Evolutionary conservation across 2,113 vertebrate genomes (phyloP), one percentile per base, ranked within the genome.

Genomic region (Leptobrachium leishanense): DNA sequence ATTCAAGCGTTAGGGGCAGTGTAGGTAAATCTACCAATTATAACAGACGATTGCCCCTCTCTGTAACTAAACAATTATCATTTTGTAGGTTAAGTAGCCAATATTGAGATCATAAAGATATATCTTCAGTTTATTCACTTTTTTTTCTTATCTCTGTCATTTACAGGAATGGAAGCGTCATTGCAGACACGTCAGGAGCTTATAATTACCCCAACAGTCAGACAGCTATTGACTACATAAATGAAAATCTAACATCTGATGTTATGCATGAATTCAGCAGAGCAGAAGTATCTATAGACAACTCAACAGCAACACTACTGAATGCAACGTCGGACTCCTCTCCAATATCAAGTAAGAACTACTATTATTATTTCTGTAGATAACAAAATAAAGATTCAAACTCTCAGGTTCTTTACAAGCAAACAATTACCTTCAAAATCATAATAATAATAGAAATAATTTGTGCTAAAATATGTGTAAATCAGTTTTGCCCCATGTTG

Each of bases 181-280:
- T 77, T 6, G 76, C 55, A 5, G 70, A 77, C 43, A 63, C 67
- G 8, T 62, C 76, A 6, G 76, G 76, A 44, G 43, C 70, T 31
- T 77, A 77, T 42, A 15, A 10, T 12, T 77, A 77, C 10, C 76
- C 76, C n/a, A 70, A 77, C 31, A 77, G 70, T 69, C 76, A 77
- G 67, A 77, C 76, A 1, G 76, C 42, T 2, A 77, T 77, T 2
- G 67, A 77, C 67, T 77, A 43, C 9, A 77, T 77, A 2, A 77
- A 77, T 11, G 1, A 59, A 3, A 50, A 70, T 41, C 31, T 77
- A 31, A 69, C 42, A 6, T 11, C 6, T 43, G 67, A 77, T 1
- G n/a, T 77, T 1, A 2, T 1, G 1, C 1, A 13, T 15, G 67
- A 20, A 50, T 70, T 77, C n/a, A 46, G 3, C 5, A 69, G 31